Evolutionary conservation across 2,888 invertebrate species (phyloP).

Genomic region (Coenonympha glycerion): DNA sequence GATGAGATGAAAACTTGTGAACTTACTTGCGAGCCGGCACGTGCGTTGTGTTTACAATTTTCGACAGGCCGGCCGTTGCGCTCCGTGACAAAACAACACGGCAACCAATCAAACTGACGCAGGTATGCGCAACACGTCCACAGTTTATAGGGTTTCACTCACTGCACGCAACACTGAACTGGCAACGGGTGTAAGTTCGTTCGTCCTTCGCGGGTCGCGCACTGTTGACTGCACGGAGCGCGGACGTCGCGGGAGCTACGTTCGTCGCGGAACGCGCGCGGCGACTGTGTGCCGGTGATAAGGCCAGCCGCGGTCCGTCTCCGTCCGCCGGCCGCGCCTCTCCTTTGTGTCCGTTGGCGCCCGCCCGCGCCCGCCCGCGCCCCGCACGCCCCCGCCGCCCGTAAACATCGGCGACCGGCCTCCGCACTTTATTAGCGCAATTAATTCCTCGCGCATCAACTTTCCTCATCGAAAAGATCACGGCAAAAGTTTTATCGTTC

Average conservation of each 20-base stretch:
- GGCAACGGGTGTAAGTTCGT: no score
- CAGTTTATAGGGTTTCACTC: constrained; percentile 44
- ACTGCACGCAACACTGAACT: constrained; percentile 49
- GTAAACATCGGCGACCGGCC: constrained; percentile 53
- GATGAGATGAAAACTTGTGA: constrained; percentile 17
- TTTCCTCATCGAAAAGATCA: constrained; percentile 39
- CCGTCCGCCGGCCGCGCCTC: constrained; percentile 66
- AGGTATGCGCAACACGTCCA: constrained; percentile 53
- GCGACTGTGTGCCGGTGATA: constrained; percentile 70
- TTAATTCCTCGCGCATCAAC: constrained; percentile 59
- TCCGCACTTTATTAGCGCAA: constrained; percentile 62
- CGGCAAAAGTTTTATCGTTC: constrained; percentile 27
- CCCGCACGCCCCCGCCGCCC: constrained; percentile 38
- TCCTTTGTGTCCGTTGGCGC: constrained; percentile 61
- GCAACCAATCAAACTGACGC: constrained; percentile 44
- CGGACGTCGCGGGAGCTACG: constrained; percentile 39
- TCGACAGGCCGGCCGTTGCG: constrained; percentile 56
- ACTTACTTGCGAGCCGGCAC: constrained; percentile 70
- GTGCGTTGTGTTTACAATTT: constrained; percentile 68
- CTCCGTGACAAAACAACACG: constrained; percentile 40
- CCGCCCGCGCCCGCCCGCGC: constrained; percentile 47
- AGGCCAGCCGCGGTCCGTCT: constrained; percentile 60
- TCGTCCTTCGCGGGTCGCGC: constrained; percentile 29
- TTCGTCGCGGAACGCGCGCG: constrained; percentile 61
- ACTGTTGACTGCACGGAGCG: constrained; percentile 13